Base-by-base conservation (phyloP, 2,888 invertebrate genomes). In the Aquatica leii region DNA sequence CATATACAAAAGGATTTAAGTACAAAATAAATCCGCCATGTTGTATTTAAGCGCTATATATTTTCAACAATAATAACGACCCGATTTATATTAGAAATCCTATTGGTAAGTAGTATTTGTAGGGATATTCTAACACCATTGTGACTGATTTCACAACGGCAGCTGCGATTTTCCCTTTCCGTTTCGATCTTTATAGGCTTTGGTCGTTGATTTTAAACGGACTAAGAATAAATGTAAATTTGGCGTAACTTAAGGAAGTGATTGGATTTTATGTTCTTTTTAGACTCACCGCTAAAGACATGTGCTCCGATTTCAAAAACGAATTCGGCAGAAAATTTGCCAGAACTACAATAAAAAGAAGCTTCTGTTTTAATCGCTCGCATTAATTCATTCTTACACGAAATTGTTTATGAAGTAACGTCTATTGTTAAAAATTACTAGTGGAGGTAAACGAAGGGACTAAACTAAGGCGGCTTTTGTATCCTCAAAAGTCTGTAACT, bases 111-210 rank as follows among this genome's bases (percentile, higher is more conserved):
- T 24, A 37, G 41, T 41, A 49, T 51, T 65, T 34, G 51, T 46
- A 60, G 65, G 61, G 61, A 65, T 53, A 63, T 61, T 51, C 61
- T 49, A 63, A 60, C 63, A 60, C 58, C 61, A 68, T 69, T 69
- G 63, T 65, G 48, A 64, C 56, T 54, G 66, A 69, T 69, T 69
- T 68, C 67, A 68, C 68, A 59, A 65, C 59, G 63, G 64, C 69
- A 69, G 69, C 69, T 69, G 69, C 65, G 64, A 65, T 66, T 66
- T 69, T 52, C 41, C 60, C 64, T 43, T 54, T 49, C 48, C 54
- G 20, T 60, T 60, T 50, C 54, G 46, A 65, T 58, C 65, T 56
- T 65, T 65, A 65, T 64, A 55, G 59, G 55, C 40, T 52, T 61
- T 57, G 56, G 43, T 52, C 17, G 51, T 24, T 43, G 57, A 54